Evolutionary conservation across 2,888 invertebrate genomes (phyloP).

Genomic region (Trichogramma dendrolimi): DNA sequence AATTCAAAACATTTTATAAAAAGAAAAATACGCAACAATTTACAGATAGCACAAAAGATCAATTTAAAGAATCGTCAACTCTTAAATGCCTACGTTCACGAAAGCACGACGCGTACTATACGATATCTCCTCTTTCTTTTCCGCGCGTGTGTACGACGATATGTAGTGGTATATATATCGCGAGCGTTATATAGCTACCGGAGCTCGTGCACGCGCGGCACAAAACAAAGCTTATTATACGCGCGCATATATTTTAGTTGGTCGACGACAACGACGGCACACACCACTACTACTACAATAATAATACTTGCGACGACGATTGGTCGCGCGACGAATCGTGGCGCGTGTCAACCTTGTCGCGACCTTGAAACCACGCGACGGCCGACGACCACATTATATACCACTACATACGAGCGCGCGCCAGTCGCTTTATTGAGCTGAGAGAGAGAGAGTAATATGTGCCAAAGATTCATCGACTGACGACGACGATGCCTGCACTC

Average conservation of each 20-base stretch:
- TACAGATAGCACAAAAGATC: too few relatives aligned
- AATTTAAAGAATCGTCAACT: too few relatives aligned
- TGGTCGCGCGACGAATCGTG: conserved; percentile 30
- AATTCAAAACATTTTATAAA: too few relatives aligned
- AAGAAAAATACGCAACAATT: too few relatives aligned
- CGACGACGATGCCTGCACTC: conserved; percentile 16
- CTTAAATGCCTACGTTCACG: too few relatives aligned
- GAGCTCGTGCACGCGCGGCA: neutral
- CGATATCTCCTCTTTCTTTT: neutral
- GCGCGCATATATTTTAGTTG: neutral
- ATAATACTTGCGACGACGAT: neutral
- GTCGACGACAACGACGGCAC: neutral
- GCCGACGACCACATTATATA: conserved; percentile 41
- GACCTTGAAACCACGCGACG: conserved; percentile 52
- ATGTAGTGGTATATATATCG: conserved; percentile 19
- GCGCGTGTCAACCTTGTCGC: conserved; percentile 53
- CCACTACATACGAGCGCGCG: conserved; percentile 37
- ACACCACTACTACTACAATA: too few relatives aligned
- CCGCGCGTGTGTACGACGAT: conserved; percentile 1
- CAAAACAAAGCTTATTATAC: neutral
- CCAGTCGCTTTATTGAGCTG: neutral
- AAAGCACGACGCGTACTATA: too few relatives aligned
- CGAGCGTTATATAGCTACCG: conserved; percentile 2
- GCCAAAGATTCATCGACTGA: neutral
- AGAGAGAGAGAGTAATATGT: too few relatives aligned